A percentile compares a stretch with the other conserved stretches of the same genome.
Evolutionary conservation across 2,797 vertebrate genomes (phyloP).

Genomic region (Argya squamiceps): DNA sequence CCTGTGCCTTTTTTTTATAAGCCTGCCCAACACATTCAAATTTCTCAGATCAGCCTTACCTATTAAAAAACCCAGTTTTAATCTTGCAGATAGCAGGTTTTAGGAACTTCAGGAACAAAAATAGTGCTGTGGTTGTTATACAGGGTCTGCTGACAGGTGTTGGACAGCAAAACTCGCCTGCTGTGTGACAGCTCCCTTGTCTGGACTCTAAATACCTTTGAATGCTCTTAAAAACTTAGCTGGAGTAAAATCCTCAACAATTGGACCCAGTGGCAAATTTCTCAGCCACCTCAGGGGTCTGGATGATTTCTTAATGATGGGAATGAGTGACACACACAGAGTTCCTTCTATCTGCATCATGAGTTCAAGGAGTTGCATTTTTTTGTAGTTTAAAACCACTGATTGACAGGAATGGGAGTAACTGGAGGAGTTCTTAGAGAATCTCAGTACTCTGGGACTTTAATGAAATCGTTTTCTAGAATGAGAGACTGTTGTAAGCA

Average conservation of each 20-base stretch:
- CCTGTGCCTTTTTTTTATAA: neutral
- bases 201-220: neutral
- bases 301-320: neutral
- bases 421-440: neutral
- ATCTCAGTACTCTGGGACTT: neutral
- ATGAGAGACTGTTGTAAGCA: constrained; percentile 34
- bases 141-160: neutral
- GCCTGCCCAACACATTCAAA: neutral
- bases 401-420: neutral
- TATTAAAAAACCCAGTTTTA: neutral
- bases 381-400: constrained; percentile 6
- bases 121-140: neutral
- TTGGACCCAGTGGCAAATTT: neutral
- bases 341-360: neutral
- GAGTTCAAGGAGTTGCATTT: neutral
- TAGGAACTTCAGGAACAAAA: neutral
- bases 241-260: neutral
- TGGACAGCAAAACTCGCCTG: neutral
- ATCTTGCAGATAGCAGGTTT: neutral
- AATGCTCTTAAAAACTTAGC: neutral
- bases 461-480: neutral
- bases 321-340: neutral
- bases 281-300: neutral
- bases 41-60: neutral
- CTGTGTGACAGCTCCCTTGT: neutral